Evolutionary conservation across 2,888 invertebrate species (phyloP).

Genomic region (Eustalomyia histrio): DNA sequence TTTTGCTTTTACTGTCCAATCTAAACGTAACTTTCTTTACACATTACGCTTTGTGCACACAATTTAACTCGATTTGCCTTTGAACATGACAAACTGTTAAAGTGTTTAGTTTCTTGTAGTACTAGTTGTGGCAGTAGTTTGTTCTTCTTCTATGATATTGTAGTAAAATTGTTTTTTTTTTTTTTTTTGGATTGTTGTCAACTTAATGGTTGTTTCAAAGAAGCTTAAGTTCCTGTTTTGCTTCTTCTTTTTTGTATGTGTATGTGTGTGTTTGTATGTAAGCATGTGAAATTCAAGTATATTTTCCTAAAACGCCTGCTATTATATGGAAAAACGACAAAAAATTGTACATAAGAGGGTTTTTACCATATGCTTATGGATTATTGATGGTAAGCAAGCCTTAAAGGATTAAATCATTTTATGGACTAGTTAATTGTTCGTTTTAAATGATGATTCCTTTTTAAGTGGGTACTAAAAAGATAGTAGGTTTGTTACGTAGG

Average conservation of each 20-base stretch:
- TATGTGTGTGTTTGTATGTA: not conserved
- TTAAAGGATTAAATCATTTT: not conserved
- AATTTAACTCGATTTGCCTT: slow-evolving; percentile 65
- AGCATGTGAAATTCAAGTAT: slow-evolving; percentile 37
- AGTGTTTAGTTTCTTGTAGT: slow-evolving; percentile 13
- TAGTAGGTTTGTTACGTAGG: too few relatives aligned
- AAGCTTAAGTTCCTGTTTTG: slow-evolving; percentile 34
- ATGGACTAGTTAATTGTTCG: not conserved
- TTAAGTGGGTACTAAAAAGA: not conserved
- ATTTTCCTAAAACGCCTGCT: slow-evolving; percentile 52
- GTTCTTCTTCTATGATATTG: not conserved
- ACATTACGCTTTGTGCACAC: slow-evolving; percentile 61
- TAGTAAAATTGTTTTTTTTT: not conserved
- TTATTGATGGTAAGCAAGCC: slow-evolving; percentile 39
- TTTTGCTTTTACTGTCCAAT: slow-evolving; percentile 54
- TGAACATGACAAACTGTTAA: slow-evolving; percentile 57
- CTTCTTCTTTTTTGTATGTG: not conserved
- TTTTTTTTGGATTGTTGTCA: slow-evolving; percentile 47
- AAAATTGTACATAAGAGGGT: slow-evolving; percentile 29
- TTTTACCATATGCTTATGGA: slow-evolving; percentile 55
- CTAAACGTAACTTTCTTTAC: slow-evolving; percentile 38
- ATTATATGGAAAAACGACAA: slow-evolving; percentile 56
- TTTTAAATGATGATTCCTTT: not conserved
- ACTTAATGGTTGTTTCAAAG: slow-evolving; percentile 50
- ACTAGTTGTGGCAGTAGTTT: not conserved